Conservation (phyloP, 2,797 vertebrate species). For the Mycteria americana region DNA sequence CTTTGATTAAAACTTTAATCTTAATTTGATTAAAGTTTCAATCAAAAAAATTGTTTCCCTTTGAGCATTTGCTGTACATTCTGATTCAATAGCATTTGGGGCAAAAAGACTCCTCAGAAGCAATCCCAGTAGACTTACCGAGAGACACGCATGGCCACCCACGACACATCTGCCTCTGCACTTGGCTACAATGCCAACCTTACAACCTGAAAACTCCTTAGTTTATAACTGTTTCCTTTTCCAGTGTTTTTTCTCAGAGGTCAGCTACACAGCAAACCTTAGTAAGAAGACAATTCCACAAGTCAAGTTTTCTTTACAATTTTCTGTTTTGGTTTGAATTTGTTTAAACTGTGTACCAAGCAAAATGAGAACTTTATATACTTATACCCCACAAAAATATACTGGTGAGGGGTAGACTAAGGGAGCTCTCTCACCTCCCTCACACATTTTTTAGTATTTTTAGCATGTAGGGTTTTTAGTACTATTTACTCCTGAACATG, state of each 20-base stretch:
- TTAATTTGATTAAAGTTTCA: background rate
- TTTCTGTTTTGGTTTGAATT: background rate
- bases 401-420: background rate
- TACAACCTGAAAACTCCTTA: background rate
- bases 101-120: background rate
- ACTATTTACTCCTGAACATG: background rate
- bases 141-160: background rate
- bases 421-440: background rate
- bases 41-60: background rate
- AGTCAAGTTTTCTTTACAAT: background rate
- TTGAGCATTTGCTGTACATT: background rate
- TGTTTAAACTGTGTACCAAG: background rate
- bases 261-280: background rate
- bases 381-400: rapidly evolving
- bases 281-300: background rate
- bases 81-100: background rate
- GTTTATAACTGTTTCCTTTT: background rate
- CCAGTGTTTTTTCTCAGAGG: background rate
- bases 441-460: background rate
- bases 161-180: rapidly evolving
- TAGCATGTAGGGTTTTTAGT: background rate
- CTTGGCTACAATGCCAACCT: background rate
- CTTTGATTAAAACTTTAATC: background rate
- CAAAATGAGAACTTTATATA: background rate
- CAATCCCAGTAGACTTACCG: background rate